Evolutionary conservation across 2,113 vertebrate species (phyloP).

Genomic region (Eulemur rufifrons): DNA sequence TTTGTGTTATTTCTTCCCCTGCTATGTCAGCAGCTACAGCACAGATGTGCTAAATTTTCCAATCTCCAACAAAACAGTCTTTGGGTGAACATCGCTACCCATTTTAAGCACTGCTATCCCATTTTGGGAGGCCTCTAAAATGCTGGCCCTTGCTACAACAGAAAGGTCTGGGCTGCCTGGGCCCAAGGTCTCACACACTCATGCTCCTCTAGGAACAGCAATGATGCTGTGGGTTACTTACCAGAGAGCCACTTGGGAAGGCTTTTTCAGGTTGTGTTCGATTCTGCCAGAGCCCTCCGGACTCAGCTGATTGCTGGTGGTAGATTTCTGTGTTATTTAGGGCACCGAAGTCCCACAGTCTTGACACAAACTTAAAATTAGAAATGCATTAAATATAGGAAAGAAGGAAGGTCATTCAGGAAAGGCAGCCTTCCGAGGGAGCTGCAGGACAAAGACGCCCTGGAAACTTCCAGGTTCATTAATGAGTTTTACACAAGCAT

Average conservation of each 20-base stretch:
- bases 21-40: slow-evolving; percentile 22
- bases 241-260: slow-evolving; percentile 1
- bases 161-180: background rate
- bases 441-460: slow-evolving; percentile 53
- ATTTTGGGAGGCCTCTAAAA: background rate
- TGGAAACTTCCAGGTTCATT: slow-evolving; percentile 73
- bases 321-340: slow-evolving; percentile 78
- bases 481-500: slow-evolving; percentile 55
- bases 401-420: slow-evolving; percentile 65
- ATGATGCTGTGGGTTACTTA: background rate
- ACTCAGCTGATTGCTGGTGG: slow-evolving; percentile 75
- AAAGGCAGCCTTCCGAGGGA: slow-evolving; percentile 60
- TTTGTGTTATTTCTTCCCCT: background rate
- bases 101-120: background rate
- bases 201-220: background rate
- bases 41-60: background rate
- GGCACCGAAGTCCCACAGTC: slow-evolving; percentile 74
- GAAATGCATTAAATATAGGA: slow-evolving; percentile 74
- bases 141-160: background rate
- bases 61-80: background rate
- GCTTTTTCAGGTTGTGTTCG: slow-evolving; percentile 63
- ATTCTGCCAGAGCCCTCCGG: slow-evolving; percentile 49
- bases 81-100: background rate
- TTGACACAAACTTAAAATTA: slow-evolving; percentile 79
- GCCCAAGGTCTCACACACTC: background rate